phyloP scores from a whole-genome alignment of 2,113 vertebrate genomes.

The Brienomyrus longianalis region DNA sequence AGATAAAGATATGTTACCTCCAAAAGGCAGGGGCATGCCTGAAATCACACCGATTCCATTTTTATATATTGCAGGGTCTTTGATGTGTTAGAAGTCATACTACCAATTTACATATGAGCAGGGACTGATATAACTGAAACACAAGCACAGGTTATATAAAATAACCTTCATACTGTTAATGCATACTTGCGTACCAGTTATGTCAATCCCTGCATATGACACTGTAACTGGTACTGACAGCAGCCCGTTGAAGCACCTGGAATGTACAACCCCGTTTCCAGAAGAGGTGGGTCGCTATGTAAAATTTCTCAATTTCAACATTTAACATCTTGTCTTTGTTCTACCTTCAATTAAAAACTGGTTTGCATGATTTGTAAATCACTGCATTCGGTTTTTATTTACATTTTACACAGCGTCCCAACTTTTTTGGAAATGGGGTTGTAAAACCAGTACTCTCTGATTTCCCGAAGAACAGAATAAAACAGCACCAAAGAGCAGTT shows the following conservation, averaged over 20 bases:
- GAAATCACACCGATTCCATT: neutral
- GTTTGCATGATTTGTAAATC: neutral
- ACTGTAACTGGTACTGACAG: neutral
- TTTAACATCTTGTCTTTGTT: neutral
- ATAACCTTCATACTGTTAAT: neutral
- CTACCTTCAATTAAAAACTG: neutral
- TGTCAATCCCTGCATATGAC: neutral
- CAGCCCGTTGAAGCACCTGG: neutral
- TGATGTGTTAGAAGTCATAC: neutral
- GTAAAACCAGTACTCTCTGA: neutral
- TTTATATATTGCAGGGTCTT: neutral
- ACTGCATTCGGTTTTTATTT: neutral
- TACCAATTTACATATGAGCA: neutral
- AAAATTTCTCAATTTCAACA: neutral
- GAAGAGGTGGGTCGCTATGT: neutral
- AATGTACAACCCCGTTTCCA: neutral
- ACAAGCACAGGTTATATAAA: neutral
- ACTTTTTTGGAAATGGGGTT: neutral
- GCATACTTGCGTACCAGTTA: neutral
- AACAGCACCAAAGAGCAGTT: neutral
- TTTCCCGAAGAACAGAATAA: neutral
- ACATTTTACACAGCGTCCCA: neutral
- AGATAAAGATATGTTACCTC: neutral
- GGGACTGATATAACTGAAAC: neutral
- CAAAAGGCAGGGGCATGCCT: neutral